phyloP scores from a whole-genome alignment of 2,797 vertebrate genomes.

The Knipowitschia caucasica region DNA sequence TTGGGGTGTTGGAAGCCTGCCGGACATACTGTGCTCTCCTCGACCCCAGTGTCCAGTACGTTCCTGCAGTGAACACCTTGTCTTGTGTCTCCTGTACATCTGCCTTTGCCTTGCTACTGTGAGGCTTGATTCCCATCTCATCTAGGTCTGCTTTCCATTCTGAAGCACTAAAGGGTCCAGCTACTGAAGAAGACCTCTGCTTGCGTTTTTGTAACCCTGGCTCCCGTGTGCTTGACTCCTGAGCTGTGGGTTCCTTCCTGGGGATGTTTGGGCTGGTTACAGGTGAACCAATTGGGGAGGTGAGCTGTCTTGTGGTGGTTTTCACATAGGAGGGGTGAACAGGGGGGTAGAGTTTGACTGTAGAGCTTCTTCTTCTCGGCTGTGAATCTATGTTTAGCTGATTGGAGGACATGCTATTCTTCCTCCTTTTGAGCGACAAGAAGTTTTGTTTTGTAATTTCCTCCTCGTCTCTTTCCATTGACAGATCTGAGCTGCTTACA shows the following conservation, averaged over 20 bases:
- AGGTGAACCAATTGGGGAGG: slow-evolving; percentile 83
- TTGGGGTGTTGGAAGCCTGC: slow-evolving; percentile 59
- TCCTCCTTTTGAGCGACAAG: slow-evolving; percentile 57
- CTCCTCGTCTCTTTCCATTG: slow-evolving; percentile 46
- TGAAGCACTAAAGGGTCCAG: slow-evolving; percentile 75
- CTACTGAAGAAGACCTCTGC: slow-evolving; percentile 79
- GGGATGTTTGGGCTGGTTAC: slow-evolving; percentile 80
- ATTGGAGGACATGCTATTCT: slow-evolving; percentile 64
- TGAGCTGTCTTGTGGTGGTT: slow-evolving; percentile 92
- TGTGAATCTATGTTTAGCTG: slow-evolving; percentile 62
- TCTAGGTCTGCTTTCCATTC: slow-evolving; percentile 83
- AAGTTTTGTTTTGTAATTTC: slow-evolving; percentile 40
- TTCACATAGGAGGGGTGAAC: slow-evolving; percentile 90
- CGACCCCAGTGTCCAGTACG: slow-evolving; percentile 70
- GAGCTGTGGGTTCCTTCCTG: slow-evolving; percentile 62
- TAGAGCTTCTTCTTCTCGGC: slow-evolving; percentile 45
- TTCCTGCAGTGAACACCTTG: slow-evolving; percentile 51
- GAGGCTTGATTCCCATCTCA: slow-evolving; percentile 41
- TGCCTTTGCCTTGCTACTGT: slow-evolving; percentile 57
- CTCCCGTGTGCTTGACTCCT: slow-evolving; percentile 38
- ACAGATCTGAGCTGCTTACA: slow-evolving; percentile 66
- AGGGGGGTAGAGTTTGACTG: slow-evolving; percentile 82
- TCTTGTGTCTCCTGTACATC: slow-evolving; percentile 60
- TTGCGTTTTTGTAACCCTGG: slow-evolving; percentile 57
- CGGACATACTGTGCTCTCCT: slow-evolving; percentile 73